Base-by-base conservation (phyloP, 2,888 invertebrate genomes). In the Cephus sareptanus region DNA sequence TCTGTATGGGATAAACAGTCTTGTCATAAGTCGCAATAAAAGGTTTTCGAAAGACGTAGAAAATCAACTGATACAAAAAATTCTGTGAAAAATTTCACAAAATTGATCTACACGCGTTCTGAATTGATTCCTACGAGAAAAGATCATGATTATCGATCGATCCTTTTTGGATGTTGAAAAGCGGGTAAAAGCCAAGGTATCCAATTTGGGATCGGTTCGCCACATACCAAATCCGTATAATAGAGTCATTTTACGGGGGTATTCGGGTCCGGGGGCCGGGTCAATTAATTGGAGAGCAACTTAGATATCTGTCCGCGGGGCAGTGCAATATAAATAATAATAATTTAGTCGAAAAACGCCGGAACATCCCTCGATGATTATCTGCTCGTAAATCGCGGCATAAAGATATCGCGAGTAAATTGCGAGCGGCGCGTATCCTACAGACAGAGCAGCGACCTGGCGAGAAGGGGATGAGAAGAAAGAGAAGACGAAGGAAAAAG, bases 391-490 rank as follows among this genome's bases (percentile, higher is more conserved):
- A 91, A 91, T 91, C 87, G 84, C 83, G 78, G 87, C 87, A 90
- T 91, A 90, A 91, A 91, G 91, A 91, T 91, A 91, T 91, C 90
- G 91, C 87, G 89, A 89, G 89, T 89, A 90, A 91, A 91, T 91
- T 91, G 90, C 88, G 87, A 89, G 75, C 76, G 75, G 79, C 76
- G 79, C 77, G 79, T 71, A 71, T 56, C 9, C 56, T 56, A 56
- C 23, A 23, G 56, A 23, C 56, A 0, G 40, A 56, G 40, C 23
- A 56, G 23, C 23, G 23, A 56, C 40, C 23, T 56, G 23, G 23
- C 0, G 9, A 9, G 23, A 23, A 3, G 56, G 15, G 15, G 40
- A 40, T 15, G 40, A 79, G 79, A 79, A 37, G 79, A 77, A 77
- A 71, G 79, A 81, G 79, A 79, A 80, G 81, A 76, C 74, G 80